phyloP scores from a whole-genome alignment of 2,888 invertebrate genomes.

The Metacarcinus magister region DNA sequence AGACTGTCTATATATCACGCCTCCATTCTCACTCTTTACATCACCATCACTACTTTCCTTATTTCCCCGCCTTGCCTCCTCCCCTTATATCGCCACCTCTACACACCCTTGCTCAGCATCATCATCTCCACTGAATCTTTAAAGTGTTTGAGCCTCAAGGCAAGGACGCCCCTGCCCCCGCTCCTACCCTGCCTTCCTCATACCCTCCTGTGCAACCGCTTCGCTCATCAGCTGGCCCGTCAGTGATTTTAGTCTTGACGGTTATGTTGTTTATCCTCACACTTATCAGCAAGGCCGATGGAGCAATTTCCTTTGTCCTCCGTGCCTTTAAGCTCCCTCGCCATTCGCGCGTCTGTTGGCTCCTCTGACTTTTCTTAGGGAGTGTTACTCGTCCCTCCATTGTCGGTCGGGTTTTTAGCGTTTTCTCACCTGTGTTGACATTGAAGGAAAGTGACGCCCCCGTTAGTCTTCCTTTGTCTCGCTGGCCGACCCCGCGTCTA shows the following conservation, averaged over 20 bases:
- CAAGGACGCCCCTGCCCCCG: background rate
- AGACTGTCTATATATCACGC: background rate
- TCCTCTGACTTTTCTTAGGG: background rate
- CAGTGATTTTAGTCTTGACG: background rate
- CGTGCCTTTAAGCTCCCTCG: background rate
- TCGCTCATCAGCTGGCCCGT: background rate
- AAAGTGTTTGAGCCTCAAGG: background rate
- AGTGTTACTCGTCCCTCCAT: conserved; percentile 10
- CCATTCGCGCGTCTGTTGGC: background rate
- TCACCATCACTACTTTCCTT: background rate
- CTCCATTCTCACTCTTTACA: conserved; percentile 41
- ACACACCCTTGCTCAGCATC: background rate
- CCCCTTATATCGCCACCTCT: background rate
- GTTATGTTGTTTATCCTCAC: background rate
- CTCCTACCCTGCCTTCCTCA: background rate
- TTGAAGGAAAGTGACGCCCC: conserved; percentile 33
- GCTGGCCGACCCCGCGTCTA: background rate
- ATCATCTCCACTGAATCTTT: background rate
- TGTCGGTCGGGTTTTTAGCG: background rate
- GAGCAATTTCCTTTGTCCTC: conserved; percentile 19
- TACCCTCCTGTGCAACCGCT: background rate
- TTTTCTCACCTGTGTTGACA: background rate
- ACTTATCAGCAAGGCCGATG: conserved; percentile 29
- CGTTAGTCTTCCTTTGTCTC: background rate
- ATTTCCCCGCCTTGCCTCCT: background rate